These are phyloP conservation scores for Caranx ignobilis DNA, from an alignment of 2,113 vertebrate genomes.

Conservation along the genomic window DNA sequence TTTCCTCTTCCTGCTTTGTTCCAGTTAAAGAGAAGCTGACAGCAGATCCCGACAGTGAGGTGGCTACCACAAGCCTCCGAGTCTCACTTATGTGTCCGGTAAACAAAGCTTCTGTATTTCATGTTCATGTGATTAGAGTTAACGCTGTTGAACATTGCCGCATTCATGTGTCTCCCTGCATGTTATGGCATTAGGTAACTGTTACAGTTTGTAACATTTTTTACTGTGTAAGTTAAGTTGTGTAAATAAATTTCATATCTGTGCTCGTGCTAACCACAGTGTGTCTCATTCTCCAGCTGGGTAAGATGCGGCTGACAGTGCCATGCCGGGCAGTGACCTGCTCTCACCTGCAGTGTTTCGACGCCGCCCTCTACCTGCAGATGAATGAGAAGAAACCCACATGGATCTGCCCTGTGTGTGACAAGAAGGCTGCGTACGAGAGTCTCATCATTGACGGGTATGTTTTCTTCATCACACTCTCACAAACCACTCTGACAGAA, in stretches of 20 bases:
- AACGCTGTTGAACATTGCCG: no score
- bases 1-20: constrained; percentile 1
- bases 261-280: neutral
- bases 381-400: constrained; percentile 99
- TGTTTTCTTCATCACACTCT: constrained; percentile 28
- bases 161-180: no score
- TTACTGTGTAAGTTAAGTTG: no score
- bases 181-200: no score
- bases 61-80: constrained; percentile 94
- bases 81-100: constrained; percentile 97
- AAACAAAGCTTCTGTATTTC: constrained; percentile 57
- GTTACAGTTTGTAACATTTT: no score
- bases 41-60: constrained; percentile 95
- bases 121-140: neutral
- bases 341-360: constrained; percentile 97
- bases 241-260: no score
- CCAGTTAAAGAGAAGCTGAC: constrained; percentile 97
- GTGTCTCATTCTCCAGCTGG: constrained; percentile 84
- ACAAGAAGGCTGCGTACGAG: constrained; percentile 97
- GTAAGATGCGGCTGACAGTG: constrained; percentile 97
- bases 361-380: constrained; percentile 97
- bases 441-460: constrained; percentile 97
- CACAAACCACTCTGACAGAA: no score
- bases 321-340: constrained; percentile 97
- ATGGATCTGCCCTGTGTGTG: constrained; percentile 99